phyloP scores from a whole-genome alignment of 1,140 invertebrate genomes.

The Formica selysi region DNA sequence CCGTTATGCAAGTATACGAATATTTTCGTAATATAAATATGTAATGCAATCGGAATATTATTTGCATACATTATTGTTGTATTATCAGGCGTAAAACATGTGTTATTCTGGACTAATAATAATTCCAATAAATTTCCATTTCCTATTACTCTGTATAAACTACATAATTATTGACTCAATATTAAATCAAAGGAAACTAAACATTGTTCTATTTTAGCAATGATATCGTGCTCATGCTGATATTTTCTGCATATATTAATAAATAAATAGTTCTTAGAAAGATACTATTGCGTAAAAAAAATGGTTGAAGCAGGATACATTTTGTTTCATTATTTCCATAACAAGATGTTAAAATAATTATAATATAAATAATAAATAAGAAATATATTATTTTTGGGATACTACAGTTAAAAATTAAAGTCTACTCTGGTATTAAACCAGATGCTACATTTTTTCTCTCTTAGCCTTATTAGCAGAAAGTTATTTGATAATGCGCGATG shows the following conservation, averaged over 20 bases:
- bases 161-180: slow-evolving; percentile 8
- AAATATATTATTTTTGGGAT: no score
- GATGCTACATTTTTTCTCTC: background rate
- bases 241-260: background rate
- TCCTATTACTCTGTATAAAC: slow-evolving; percentile 7
- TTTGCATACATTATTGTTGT: background rate
- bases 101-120: slow-evolving; percentile 6
- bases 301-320: background rate
- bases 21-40: slow-evolving; percentile 22
- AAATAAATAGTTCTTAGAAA: slow-evolving; percentile 1
- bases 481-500: background rate
- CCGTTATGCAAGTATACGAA: background rate
- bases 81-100: background rate
- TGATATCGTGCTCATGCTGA: background rate
- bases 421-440: background rate
- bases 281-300: background rate
- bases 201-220: background rate
- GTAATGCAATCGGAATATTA: background rate
- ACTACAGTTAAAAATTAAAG: background rate
- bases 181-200: background rate
- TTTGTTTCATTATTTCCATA: background rate
- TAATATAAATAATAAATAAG: background rate
- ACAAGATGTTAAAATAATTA: background rate
- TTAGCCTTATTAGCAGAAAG: background rate
- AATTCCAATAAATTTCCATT: slow-evolving; percentile 24